Conservation (phyloP, 2,888 invertebrate genomes). For the Trachelus troglodyta region DNA sequence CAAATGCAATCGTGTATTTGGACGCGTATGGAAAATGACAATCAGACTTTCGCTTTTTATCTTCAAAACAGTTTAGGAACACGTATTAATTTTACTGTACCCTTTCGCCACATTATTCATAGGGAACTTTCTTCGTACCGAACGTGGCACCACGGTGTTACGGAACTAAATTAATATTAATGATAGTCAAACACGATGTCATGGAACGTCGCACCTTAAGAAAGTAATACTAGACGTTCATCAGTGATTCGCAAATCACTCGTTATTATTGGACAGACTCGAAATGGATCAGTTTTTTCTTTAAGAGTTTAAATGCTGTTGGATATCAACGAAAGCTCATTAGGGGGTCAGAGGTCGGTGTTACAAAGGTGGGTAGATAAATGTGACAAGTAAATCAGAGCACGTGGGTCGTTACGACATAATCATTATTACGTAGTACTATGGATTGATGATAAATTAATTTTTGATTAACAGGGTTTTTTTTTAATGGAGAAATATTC, state of each 20-base stretch:
- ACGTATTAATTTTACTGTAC: neutral
- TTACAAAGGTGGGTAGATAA: neutral
- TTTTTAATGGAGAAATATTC: neutral
- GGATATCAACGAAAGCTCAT: neutral
- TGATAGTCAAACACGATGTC: neutral
- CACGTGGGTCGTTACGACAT: neutral
- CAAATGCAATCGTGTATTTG: neutral
- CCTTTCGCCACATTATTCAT: conserved; percentile 14
- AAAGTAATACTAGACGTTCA: neutral
- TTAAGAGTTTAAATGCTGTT: neutral
- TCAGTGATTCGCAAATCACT: neutral
- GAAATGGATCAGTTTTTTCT: neutral
- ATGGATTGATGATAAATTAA: neutral
- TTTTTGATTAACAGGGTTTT: neutral
- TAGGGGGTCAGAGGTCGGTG: neutral
- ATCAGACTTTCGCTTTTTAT: neutral
- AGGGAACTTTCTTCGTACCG: conserved; percentile 15
- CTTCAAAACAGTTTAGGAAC: neutral
- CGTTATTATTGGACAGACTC: neutral
- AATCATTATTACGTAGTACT: neutral
- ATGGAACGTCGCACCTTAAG: neutral
- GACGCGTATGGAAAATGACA: neutral
- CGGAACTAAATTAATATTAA: conserved; percentile 16
- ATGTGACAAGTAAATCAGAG: neutral
- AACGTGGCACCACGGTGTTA: conserved; percentile 5